Conservation (phyloP, 2,888 invertebrate genomes). For the Halictus quadricinctus region DNA sequence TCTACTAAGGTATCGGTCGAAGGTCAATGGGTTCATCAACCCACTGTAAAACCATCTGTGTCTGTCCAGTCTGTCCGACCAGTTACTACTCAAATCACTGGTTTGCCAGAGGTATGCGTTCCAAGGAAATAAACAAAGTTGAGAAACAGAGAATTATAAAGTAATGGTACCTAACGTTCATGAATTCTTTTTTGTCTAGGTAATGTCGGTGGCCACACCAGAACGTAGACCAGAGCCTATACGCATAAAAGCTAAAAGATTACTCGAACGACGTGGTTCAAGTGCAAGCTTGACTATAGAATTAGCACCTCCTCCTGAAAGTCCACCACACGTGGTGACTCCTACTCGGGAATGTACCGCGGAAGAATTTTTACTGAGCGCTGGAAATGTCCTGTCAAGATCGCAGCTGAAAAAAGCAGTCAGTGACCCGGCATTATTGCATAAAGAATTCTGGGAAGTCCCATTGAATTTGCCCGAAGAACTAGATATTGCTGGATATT, state of each 20-base stretch:
- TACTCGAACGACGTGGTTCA: slow-evolving; percentile 93
- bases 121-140: not conserved
- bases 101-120: slow-evolving; percentile 73
- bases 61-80: slow-evolving; percentile 65
- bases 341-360: slow-evolving; percentile 85
- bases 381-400: slow-evolving; percentile 84
- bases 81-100: slow-evolving; percentile 50
- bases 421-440: slow-evolving; percentile 84
- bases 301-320: slow-evolving; percentile 82
- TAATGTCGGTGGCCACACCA: slow-evolving; percentile 74
- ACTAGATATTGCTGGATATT: slow-evolving; percentile 93
- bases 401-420: slow-evolving; percentile 83
- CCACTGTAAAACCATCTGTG: slow-evolving; percentile 59
- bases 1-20: slow-evolving; percentile 75
- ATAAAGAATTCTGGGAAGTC: slow-evolving; percentile 97
- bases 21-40: slow-evolving; percentile 78
- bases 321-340: slow-evolving; percentile 82
- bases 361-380: slow-evolving; percentile 84
- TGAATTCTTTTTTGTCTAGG: slow-evolving; percentile 51
- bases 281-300: slow-evolving; percentile 95
- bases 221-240: slow-evolving; percentile 82
- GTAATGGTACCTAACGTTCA: not conserved
- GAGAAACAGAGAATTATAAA: not conserved
- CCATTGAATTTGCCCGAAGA: slow-evolving; percentile 96
- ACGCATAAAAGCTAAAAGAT: slow-evolving; percentile 86